Evolutionary conservation across 2,113 vertebrate genomes (phyloP).

Genomic region (Ahaetulla prasina): DNA sequence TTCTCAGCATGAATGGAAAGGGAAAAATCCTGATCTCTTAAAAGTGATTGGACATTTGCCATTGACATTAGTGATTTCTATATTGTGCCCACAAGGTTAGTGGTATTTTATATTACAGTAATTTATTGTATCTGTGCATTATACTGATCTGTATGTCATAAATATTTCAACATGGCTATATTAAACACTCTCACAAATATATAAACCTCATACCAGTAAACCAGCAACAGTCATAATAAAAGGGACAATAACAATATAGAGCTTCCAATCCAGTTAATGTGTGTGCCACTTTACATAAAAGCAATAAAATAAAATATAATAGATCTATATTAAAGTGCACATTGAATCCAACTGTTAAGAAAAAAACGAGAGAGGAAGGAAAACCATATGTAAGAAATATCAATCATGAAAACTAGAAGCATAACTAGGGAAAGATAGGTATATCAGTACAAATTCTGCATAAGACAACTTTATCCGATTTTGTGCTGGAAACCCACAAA

Average conservation of each 20-base stretch:
- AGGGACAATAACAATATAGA: not conserved
- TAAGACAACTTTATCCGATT: not conserved
- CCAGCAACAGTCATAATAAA: not conserved
- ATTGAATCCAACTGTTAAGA: not conserved
- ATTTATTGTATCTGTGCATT: not conserved
- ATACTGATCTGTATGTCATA: not conserved
- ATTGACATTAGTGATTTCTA: not conserved
- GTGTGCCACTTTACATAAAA: not conserved
- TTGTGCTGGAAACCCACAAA: not conserved
- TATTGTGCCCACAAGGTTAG: not conserved
- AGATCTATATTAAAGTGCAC: not conserved
- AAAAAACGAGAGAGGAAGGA: not conserved
- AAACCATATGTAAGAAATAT: not conserved
- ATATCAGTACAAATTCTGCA: not conserved
- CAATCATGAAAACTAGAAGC: not conserved
- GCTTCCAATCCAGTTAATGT: not conserved
- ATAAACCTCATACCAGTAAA: not conserved
- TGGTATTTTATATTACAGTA: not conserved
- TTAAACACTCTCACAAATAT: not conserved
- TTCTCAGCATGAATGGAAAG: slow-evolving; percentile 23
- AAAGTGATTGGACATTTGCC: not conserved
- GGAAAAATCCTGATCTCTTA: not conserved
- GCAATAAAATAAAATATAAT: not conserved
- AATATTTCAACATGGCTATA: not conserved
- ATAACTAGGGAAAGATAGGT: not conserved